Evolutionary conservation across 2,797 vertebrate genomes (phyloP).

Genomic region (Alectoris magna): DNA sequence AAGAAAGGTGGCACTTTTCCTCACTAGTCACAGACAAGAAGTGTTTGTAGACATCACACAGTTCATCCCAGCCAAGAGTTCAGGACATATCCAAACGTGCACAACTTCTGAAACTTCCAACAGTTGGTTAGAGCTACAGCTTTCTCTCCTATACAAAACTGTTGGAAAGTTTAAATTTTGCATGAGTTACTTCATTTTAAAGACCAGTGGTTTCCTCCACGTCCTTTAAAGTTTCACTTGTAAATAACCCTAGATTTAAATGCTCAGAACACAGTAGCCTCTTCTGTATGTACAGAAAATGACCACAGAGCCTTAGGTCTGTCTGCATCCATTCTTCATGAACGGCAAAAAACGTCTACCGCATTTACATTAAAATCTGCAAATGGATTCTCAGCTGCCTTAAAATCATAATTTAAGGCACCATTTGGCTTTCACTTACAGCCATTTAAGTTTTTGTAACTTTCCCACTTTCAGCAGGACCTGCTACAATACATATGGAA

Average conservation of each 20-base stretch:
- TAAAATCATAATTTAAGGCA: conserved; percentile 1
- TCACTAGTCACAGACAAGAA: not conserved
- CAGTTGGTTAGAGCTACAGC: not conserved
- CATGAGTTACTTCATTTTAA: conserved; percentile 33
- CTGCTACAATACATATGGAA: not conserved
- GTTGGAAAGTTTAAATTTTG: conserved; percentile 38
- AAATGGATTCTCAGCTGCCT: not conserved
- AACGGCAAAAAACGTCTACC: not conserved
- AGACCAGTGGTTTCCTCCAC: conserved; percentile 8
- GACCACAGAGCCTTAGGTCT: not conserved
- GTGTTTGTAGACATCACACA: not conserved
- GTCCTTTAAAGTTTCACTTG: conserved; percentile 21
- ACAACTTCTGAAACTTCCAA: conserved; percentile 8
- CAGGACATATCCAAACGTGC: conserved; percentile 23
- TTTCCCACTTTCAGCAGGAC: not conserved
- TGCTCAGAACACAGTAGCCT: not conserved
- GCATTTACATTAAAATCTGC: conserved; percentile 28
- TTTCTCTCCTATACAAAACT: conserved; percentile 6
- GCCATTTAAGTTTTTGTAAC: not conserved
- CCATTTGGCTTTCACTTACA: not conserved
- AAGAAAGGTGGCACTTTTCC: not conserved
- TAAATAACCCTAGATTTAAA: conserved; percentile 40
- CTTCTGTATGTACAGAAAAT: conserved; percentile 9
- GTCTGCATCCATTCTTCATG: not conserved
- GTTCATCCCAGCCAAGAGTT: conserved; percentile 12